Conservation (phyloP, 2,797 vertebrate genomes). For the Dendrocincla fuliginosa region DNA sequence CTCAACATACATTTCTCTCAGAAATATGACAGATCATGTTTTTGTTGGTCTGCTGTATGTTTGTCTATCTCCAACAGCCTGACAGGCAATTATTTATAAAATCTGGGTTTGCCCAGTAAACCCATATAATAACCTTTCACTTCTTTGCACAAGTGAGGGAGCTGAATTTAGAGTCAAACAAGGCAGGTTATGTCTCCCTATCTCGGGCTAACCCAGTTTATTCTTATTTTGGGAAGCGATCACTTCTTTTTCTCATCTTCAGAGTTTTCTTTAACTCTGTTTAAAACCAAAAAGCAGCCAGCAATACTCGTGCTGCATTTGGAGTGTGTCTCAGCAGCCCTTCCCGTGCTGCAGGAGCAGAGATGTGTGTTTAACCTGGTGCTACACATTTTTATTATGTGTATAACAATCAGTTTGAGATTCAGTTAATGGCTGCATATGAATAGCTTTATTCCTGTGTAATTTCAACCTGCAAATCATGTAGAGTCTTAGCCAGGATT, state of each 20-base stretch:
- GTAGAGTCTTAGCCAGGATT: not conserved
- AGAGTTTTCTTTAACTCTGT: conserved; percentile 9
- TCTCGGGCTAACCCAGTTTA: conserved; percentile 47
- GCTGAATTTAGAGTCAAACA: conserved; percentile 75
- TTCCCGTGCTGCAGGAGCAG: not conserved
- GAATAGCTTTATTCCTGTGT: not conserved
- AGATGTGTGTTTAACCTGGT: not conserved
- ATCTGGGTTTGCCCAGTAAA: conserved; percentile 80
- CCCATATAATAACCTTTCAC: conserved; percentile 80
- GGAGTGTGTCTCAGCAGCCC: not conserved
- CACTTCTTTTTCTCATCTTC: conserved; percentile 15
- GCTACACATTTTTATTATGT: not conserved
- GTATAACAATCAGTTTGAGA: not conserved
- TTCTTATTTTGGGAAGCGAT: conserved; percentile 64
- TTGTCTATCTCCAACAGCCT: conserved; percentile 83
- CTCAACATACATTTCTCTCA: conserved; percentile 79
- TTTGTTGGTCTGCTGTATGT: conserved; percentile 82
- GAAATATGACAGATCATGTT: conserved; percentile 82
- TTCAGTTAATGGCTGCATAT: not conserved
- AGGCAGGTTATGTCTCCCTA: conserved; percentile 72
- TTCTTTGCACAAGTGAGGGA: conserved; percentile 72
- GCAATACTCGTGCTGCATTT: not conserved
- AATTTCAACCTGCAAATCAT: not conserved
- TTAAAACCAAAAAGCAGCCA: not conserved
- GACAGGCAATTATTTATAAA: conserved; percentile 87